Base-by-base conservation (phyloP, 2,113 vertebrate species). In the Daphoenositta chrysoptera region DNA sequence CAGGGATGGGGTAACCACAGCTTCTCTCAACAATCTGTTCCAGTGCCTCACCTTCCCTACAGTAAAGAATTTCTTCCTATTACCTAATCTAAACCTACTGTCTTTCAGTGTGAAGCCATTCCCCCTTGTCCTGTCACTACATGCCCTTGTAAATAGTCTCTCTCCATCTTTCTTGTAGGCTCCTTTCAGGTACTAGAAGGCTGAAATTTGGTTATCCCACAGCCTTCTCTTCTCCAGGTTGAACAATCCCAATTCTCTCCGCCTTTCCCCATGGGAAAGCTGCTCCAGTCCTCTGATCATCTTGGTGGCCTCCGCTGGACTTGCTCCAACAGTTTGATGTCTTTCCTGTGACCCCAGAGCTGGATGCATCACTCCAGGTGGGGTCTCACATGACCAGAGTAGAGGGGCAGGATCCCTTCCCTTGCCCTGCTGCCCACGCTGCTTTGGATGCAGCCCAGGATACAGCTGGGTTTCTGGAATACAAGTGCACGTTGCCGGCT, bases 401-500 rank as follows among this genome's bases (percentile, higher is more conserved):
- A 66, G 37, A 45, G 15, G 23, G 22, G 22, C 19, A 66, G 45
- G 60, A 39, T 26, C 7, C 11, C 28, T 8, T 75, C 20, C 5
- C 20, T 53, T 1, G 3, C 6, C 21, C 47, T 31, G 9, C 39
- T 75, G 39, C 5, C 13, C 33, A 21, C 0, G 0, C 16, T 47
- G 5, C 53, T 47, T 47, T 35, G n/a, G 39, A 26, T n/a, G 39
- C 39, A 60, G 53, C n/a, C 45, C 6, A 40, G 47, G 54, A 68
- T 15, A 18, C 11, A 30, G 6, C 2, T 22, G n/a, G 33, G 20
- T 40, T 22, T 68, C 53, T 30, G n/a, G n/a, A 58, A 58, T 27
- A 15, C 9, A 47, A 22, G 17, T 22, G 30, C 3, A 17, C 0
- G 0, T 20, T 12, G 2, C 9, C 0, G 0, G 15, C 24, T 53